These are phyloP conservation scores for Calvadosia cruxmelitensis DNA, from an alignment of 30 jellyfish, hydroid and myxozoan genomes.

Conservation along the genomic window DNA sequence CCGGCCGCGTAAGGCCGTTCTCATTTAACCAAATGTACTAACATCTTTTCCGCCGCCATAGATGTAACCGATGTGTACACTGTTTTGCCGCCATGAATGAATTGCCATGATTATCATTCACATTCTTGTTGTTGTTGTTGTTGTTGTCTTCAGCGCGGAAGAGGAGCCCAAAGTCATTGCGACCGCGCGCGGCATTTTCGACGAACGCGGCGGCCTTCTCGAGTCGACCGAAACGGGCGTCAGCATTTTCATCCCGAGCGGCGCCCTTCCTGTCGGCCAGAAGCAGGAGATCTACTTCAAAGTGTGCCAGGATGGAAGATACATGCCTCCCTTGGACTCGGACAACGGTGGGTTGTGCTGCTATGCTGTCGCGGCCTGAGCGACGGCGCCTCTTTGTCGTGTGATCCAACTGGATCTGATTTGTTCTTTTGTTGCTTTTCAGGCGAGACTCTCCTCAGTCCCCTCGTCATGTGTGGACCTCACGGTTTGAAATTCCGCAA, in stretches of 20 bases:
- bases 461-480: conserved; percentile 96
- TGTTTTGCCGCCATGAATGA: no score
- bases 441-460: conserved; percentile 90
- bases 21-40: no score
- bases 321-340: conserved; percentile 93
- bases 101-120: no score
- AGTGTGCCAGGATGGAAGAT: conserved; percentile 90
- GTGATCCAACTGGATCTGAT: background rate
- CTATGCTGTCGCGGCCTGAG: background rate
- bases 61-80: no score
- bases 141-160: background rate
- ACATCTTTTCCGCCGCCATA: no score
- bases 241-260: conserved; percentile 89
- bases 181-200: conserved; percentile 92
- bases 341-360: conserved; percentile 43
- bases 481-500: conserved; percentile 85
- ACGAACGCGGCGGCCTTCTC: conserved; percentile 89
- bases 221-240: conserved; percentile 94
- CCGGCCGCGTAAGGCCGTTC: no score
- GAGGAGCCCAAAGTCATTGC: conserved; percentile 93
- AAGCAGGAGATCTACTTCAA: conserved; percentile 86
- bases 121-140: no score
- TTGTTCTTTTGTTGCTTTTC: conserved; percentile 1
- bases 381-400: background rate
- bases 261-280: conserved; percentile 91